These are phyloP conservation scores for Picus viridis DNA, from an alignment of 2,797 vertebrate genomes.

Conservation along the genomic window DNA sequence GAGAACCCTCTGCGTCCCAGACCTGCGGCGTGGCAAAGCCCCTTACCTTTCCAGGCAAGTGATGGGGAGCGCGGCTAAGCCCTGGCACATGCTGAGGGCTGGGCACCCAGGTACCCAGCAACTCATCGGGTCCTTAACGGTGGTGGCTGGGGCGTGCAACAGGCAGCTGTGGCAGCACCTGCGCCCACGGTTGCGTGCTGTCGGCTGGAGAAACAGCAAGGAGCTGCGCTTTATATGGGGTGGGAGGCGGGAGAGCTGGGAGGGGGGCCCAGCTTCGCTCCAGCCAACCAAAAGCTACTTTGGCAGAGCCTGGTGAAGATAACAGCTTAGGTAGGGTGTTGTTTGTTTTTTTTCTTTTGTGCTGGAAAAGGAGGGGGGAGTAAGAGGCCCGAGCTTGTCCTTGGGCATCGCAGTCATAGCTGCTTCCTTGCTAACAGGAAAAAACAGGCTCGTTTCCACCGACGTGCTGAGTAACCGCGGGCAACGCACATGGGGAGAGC, in stretches of 20 bases:
- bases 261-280: background rate
- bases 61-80: conserved; percentile 83
- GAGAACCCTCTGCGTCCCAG: background rate
- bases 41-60: conserved; percentile 91
- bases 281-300: conserved; percentile 62
- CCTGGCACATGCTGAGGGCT: conserved; percentile 86
- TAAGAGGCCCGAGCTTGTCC: conserved; percentile 50
- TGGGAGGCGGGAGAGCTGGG: conserved; percentile 38
- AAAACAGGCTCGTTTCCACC: conserved; percentile 3
- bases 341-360: background rate
- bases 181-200: accelerated
- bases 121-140: background rate
- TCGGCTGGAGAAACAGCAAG: accelerated
- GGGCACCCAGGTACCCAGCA: conserved; percentile 42
- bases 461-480: conserved; percentile 3
- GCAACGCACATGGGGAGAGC: background rate
- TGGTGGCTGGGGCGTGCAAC: background rate
- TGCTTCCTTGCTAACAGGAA: conserved; percentile 42
- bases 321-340: conserved; percentile 32
- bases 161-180: background rate
- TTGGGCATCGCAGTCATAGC: conserved; percentile 43
- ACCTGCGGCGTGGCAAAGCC: background rate
- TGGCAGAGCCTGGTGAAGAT: background rate
- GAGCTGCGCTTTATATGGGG: conserved; percentile 54
- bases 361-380: background rate